A percentile compares a stretch with the other conserved stretches of the same genome.
Evolutionary conservation across 2,113 vertebrate species (phyloP).

Genomic region (Prolemur simus): DNA sequence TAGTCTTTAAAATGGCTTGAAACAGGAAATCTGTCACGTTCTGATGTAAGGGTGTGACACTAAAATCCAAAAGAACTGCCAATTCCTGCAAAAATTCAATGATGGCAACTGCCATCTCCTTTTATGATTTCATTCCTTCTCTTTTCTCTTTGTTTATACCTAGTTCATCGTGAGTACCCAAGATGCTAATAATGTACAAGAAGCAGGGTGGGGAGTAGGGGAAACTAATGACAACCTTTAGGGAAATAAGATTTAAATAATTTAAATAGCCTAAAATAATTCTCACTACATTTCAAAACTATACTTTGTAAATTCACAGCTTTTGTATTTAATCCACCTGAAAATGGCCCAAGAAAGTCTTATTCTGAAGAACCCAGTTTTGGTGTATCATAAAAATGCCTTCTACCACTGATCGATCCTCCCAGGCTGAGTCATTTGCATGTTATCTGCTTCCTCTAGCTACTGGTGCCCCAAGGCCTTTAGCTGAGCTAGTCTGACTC

Average conservation of each 20-base stretch:
- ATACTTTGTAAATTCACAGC: neutral
- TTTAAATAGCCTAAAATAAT: neutral
- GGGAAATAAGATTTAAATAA: slow-evolving; percentile 11
- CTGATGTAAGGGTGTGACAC: neutral
- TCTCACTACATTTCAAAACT: neutral
- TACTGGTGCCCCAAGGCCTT: neutral
- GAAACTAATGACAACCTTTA: neutral
- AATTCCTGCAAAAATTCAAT: neutral
- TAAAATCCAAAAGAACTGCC: slow-evolving; percentile 3
- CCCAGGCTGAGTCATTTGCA: neutral
- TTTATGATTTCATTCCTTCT: neutral
- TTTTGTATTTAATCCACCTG: neutral
- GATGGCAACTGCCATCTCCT: neutral
- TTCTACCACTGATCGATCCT: neutral
- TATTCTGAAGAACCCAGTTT: neutral
- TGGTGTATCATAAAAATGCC: neutral
- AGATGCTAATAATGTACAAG: neutral
- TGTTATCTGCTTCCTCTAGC: neutral
- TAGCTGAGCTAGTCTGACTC: neutral
- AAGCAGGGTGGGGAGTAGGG: neutral
- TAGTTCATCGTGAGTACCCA: neutral
- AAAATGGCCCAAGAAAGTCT: neutral
- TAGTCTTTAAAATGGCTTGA: neutral
- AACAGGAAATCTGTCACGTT: neutral
- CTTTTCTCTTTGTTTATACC: neutral